Percentiles rank a stretch among this genome's conserved stretches.
Conservation (phyloP, 2,797 vertebrate species). For the Amblyraja radiata region DNA sequence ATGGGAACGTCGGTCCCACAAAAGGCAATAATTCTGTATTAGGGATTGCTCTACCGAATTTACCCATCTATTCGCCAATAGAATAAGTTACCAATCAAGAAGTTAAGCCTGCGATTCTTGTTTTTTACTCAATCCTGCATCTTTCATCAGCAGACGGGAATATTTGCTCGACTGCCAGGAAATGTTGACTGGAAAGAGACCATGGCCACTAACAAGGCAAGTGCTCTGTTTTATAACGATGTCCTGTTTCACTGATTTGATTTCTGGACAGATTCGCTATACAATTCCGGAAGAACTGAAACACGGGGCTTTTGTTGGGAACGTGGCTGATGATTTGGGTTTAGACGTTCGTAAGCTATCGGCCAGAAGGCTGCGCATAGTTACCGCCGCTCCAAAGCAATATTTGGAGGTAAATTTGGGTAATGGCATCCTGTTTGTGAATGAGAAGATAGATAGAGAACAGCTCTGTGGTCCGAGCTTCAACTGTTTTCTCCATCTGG, state of each 20-base stretch:
- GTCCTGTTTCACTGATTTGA: not conserved
- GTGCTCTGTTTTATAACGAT: slow-evolving; percentile 26
- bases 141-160: not conserved
- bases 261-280: slow-evolving; percentile 44
- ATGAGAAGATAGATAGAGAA: slow-evolving; percentile 55
- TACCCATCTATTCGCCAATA: not conserved
- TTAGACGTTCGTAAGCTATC: slow-evolving; percentile 47
- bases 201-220: slow-evolving; percentile 32
- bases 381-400: slow-evolving; percentile 42
- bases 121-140: not conserved
- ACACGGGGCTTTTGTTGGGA: slow-evolving; percentile 51
- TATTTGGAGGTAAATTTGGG: slow-evolving; percentile 50
- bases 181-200: slow-evolving; percentile 21
- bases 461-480: slow-evolving; percentile 52
- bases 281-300: slow-evolving; percentile 51
- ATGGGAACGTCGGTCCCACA: not conserved
- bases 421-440: slow-evolving; percentile 53
- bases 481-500: slow-evolving; percentile 56
- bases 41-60: not conserved
- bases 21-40: not conserved
- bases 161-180: not conserved
- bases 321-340: slow-evolving; percentile 53
- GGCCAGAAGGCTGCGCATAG: slow-evolving; percentile 48
- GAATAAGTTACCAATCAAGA: not conserved
- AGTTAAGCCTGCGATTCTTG: not conserved